phyloP scores from a whole-genome alignment of 2,797 vertebrate genomes.

The Arvicola amphibius region DNA sequence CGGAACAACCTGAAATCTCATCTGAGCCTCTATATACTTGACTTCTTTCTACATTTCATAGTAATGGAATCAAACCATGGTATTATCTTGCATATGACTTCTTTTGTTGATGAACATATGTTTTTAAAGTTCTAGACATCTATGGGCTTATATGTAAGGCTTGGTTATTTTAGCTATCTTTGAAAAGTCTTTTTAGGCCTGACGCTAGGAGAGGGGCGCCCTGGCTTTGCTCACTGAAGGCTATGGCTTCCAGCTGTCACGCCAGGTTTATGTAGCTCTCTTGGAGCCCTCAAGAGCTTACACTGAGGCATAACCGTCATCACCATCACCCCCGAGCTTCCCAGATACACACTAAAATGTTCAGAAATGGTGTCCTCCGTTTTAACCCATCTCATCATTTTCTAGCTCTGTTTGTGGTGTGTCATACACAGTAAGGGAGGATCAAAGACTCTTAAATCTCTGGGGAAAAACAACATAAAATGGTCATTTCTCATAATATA shows the following conservation, averaged over 20 bases:
- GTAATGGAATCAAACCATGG: neutral
- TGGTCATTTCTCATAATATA: slow-evolving; percentile 1
- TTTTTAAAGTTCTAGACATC: slow-evolving; percentile 40
- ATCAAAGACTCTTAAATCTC: neutral
- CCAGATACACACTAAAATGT: neutral
- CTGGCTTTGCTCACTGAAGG: neutral
- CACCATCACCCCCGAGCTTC: neutral
- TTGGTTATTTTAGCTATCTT: slow-evolving; percentile 31
- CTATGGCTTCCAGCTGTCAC: neutral
- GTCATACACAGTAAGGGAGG: neutral
- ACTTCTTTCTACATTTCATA: neutral
- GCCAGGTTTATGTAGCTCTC: neutral
- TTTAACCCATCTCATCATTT: neutral
- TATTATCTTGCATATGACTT: neutral
- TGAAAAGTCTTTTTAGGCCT: neutral
- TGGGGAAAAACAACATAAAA: neutral
- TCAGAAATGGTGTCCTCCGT: neutral
- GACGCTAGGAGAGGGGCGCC: neutral
- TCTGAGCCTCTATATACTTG: neutral
- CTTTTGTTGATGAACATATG: neutral
- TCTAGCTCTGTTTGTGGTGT: neutral
- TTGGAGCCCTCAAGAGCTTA: neutral
- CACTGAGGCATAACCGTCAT: neutral
- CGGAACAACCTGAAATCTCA: neutral
- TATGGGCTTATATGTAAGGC: neutral